Evolutionary conservation across 2,888 invertebrate genomes (phyloP), one percentile per base, ranked within the genome.

Genomic region (Campoplex capitator): DNA sequence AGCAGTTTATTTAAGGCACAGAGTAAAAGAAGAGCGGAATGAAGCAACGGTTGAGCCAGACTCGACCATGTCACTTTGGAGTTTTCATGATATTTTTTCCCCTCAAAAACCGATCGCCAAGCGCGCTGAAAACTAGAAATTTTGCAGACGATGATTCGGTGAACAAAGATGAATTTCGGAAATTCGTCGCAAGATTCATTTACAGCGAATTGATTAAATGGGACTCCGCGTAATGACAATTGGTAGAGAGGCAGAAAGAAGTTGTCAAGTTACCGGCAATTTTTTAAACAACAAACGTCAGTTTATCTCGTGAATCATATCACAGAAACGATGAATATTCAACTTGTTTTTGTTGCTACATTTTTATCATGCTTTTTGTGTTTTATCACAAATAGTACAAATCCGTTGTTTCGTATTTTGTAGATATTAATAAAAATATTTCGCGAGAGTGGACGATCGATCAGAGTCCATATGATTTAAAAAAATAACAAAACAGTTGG

Each of bases 1-100:
- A 75, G 79, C 56, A 62, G 76, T 80, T 83, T 65, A 67, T 83
- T 79, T 54, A 73, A 62, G 83, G n/a, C 32, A 58, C 35, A 58
- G 65, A 56, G 65, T 65, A 42, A 83, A 58, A 70, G 68, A 82
- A 8, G 7, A 8, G 42, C 58, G 42, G 38, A 65, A 23, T 48
- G 28, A 67, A 51, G 18, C 11, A 32, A 58, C 28, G 28, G 32
- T 16, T 7, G 16, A 62, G 11, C 11, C 28, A 62, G 38, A 48
- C 70, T 62, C 54, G 45, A 32, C n/a, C 45, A 35, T 67, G 51
- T 65, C 11, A 13, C 74, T 62, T 67, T 65, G 8, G 28, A 38
- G 74, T 71, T 71, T 71, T 16, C 8, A 16, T 54, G 28, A n/a
- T n/a, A 70, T 48, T 79, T 70, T 45, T 58, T 28, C 42, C 42